Percentiles rank a stretch among this genome's conserved stretches.
These are phyloP conservation scores for Plemyria rubiginata DNA, from an alignment of 2,888 invertebrate genomes.

Conservation along the genomic window DNA sequence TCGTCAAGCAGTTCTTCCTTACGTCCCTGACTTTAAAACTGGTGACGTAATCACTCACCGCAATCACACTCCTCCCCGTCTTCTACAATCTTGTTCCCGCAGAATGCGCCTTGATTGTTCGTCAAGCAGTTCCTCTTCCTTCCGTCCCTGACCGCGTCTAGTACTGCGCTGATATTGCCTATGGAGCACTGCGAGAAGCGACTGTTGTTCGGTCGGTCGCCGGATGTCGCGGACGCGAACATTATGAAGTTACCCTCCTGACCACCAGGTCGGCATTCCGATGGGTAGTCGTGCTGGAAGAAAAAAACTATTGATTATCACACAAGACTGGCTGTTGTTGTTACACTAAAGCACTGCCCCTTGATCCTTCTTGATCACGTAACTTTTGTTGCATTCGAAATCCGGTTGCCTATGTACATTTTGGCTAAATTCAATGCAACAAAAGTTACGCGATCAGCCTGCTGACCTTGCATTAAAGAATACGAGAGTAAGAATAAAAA, in stretches of 20 bases:
- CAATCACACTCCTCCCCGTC: slow-evolving; percentile 99
- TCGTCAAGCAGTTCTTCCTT: no score
- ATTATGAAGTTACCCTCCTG: slow-evolving; percentile 98
- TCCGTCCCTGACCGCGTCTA: slow-evolving; percentile 95
- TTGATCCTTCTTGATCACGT: no score
- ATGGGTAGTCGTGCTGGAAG: slow-evolving; percentile 95
- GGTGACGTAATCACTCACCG: slow-evolving; percentile 70
- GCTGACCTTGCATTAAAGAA: no score
- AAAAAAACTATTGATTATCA: not conserved
- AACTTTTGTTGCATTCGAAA: no score
- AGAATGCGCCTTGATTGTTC: slow-evolving; percentile 96
- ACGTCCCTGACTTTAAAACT: no score
- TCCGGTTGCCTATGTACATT: no score
- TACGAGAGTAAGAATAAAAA: no score
- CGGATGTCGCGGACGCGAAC: slow-evolving; percentile 99
- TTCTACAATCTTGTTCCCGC: slow-evolving; percentile 99
- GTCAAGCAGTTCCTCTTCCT: slow-evolving; percentile 97
- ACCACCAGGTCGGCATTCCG: slow-evolving; percentile 95
- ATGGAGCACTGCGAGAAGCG: slow-evolving; percentile 98
- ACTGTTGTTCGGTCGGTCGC: slow-evolving; percentile 98
- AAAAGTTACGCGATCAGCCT: no score
- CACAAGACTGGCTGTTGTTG: no score
- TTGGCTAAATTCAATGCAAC: no score
- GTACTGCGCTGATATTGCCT: slow-evolving; percentile 96
- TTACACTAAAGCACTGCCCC: no score